Evolutionary conservation across 2,888 invertebrate species (phyloP), one percentile per base, ranked within the genome.

Genomic region (Plagiodera versicolora): DNA sequence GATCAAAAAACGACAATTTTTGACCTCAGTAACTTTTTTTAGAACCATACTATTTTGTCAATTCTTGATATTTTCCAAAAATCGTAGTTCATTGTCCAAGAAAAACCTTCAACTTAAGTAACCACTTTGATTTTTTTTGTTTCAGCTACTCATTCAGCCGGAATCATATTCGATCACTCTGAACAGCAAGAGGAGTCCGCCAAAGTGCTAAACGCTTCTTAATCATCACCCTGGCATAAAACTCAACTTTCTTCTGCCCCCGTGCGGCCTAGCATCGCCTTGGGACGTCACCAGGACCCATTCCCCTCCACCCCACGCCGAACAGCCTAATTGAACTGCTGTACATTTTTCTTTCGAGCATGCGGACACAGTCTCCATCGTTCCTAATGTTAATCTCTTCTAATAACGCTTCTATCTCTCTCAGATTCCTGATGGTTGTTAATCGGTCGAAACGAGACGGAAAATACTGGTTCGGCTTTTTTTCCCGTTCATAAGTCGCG

Each of bases 301-400:
- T 39, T 39, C 14, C 72, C 61, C 67, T 48, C 49, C 53, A 19
- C 51, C 46, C 19, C 60, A 46, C 71, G 74, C 73, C 74, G 78
- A 79, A 78, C 78, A 77, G 77, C 79, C 79, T 79, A 79, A 79
- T 79, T 79, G 79, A 79, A 79, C 78, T 75, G 77, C 77, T 77
- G 77, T 77, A 76, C 77, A 77, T 79, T 78, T 77, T 78, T 79
- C 77, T 77, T 72, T 73, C 70, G 71, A 74, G 64, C 64, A 66
- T 24, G 24, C 75, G 76, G 77, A 77, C 77, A 76, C 73, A 74
- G 75, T 77, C 77, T 77, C 77, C 64, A 59, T 64, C 62, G 62
- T 66, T 66, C 64, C 61, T 76, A 76, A 77, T 75, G 76, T 76
- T 77, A 76, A 77, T 77, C 77, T 75, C 72, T 70, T 70, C 73